Evolutionary conservation across 2,797 vertebrate genomes (phyloP), one percentile per base, ranked within the genome.

Genomic region (Ctenopoma kingsleyae): DNA sequence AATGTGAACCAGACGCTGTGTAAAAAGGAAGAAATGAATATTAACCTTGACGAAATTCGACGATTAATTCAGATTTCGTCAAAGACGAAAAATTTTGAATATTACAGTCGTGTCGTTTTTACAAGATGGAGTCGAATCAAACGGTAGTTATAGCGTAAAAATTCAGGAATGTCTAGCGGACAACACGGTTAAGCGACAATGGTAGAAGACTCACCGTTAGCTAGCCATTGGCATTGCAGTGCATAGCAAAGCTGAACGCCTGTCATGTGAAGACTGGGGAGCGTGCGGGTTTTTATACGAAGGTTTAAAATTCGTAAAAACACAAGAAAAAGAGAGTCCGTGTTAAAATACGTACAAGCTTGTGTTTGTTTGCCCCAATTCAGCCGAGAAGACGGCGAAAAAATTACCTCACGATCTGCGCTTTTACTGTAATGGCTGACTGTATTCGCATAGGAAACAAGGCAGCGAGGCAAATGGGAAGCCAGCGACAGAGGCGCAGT

Each of bases 391-490:
- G 80, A 81, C 50, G 62, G 38, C 67, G 79, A 75, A 86, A 91
- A 92, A 94, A 92, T 87, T 68, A 81, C 81, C 93, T 93, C 92
- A 88, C 90, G 92, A 93, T 92, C 94, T 94, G 95, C 94, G 95
- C 95, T 94, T 78, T 82, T 95, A 95, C 95, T 94, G 95, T 96
- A 98, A 98, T 98, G 97, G 97, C 97, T 98, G 97, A 97, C 97
- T 96, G 94, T 94, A 94, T 95, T 95, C 94, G 93, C 95, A 95
- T 94, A 93, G 95, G 95, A 96, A 95, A 95, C 95, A 94, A 95
- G 94, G 95, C 94, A 86, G 87, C 93, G 92, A 94, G 94, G 93
- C 93, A 73, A 93, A 91, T 86, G 92, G 92, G 86, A 90, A 91
- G 87, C 87, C 91, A 92, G 90, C 69, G 91, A 93, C 88, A 90